phyloP scores from a whole-genome alignment of 2,797 vertebrate species.

The Rhinella marina region DNA sequence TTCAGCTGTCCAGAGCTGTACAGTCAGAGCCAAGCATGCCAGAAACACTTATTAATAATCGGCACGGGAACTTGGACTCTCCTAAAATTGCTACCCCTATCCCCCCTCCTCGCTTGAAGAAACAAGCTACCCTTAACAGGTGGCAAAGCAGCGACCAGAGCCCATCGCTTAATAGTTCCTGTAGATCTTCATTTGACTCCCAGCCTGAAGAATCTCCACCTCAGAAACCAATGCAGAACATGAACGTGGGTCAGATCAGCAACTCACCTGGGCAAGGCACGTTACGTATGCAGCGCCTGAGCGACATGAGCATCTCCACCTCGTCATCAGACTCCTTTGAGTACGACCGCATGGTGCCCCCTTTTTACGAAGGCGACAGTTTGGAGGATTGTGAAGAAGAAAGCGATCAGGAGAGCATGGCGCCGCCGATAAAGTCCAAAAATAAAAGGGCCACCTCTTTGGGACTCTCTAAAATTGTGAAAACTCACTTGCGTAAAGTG shows the following conservation, averaged over 20 bases:
- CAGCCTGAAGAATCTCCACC: constrained; percentile 51
- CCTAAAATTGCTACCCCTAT: constrained; percentile 76
- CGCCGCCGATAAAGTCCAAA: constrained; percentile 85
- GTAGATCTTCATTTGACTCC: constrained; percentile 46
- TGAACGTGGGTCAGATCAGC: constrained; percentile 46
- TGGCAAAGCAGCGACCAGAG: constrained; percentile 42
- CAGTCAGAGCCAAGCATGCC: constrained; percentile 79
- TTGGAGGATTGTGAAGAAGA: constrained; percentile 90
- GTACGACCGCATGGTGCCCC: constrained; percentile 83
- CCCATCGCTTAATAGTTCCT: constrained; percentile 41
- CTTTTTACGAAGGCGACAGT: constrained; percentile 82
- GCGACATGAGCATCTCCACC: constrained; percentile 95
- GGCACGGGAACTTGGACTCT: constrained; percentile 70
- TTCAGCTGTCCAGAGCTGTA: constrained; percentile 73
- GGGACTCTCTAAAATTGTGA: constrained; percentile 87
- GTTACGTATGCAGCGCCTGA: constrained; percentile 81
- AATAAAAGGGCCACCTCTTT: constrained; percentile 83
- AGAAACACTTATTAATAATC: constrained; percentile 73
- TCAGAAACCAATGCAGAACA: constrained; percentile 70
- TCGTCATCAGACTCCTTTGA: constrained; percentile 96
- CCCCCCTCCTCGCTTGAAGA: constrained; percentile 86
- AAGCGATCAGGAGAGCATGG: constrained; percentile 88
- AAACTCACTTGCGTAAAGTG: constrained; percentile 90
- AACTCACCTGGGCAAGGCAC: constrained; percentile 20
- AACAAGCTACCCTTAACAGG: constrained; percentile 72